Evolutionary conservation across 2,113 vertebrate species (phyloP).

Genomic region (Saccopteryx bilineata): DNA sequence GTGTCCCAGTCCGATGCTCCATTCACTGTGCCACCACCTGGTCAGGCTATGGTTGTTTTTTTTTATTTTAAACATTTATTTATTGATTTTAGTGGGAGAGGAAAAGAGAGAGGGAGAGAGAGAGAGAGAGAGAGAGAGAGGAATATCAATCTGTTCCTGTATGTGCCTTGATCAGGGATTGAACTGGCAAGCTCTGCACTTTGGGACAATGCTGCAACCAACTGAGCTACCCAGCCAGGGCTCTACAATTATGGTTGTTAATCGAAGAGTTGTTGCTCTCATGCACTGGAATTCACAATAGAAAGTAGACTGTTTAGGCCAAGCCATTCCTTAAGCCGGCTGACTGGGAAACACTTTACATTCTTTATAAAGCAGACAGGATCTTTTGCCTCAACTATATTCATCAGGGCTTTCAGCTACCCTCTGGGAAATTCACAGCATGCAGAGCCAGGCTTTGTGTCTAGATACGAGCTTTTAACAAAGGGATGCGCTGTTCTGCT

Average conservation of each 20-base stretch:
- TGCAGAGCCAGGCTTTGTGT: background rate
- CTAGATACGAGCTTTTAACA: conserved; percentile 37
- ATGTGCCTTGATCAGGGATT: no score
- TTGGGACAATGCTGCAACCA: no score
- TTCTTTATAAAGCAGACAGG: conserved; percentile 76
- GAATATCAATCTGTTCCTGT: no score
- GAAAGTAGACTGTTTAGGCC: conserved; percentile 80
- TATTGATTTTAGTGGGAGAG: no score
- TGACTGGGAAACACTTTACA: conserved; percentile 80
- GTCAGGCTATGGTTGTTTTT: no score
- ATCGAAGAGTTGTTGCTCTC: conserved; percentile 79
- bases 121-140: no score
- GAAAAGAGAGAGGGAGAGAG: no score
- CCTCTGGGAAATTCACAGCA: conserved; percentile 60
- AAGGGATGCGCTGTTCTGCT: conserved; percentile 36
- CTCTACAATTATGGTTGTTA: conserved; percentile 82
- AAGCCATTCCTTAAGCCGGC: conserved; percentile 81
- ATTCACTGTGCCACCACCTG: no score
- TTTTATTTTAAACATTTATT: no score
- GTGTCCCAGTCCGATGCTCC: no score
- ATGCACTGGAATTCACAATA: conserved; percentile 69
- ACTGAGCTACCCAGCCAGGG: no score
- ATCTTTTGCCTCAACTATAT: conserved; percentile 34
- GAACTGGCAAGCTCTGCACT: no score
- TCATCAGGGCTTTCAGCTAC: conserved; percentile 64